Evolutionary conservation across 2,888 invertebrate genomes (phyloP).

Genomic region (Asteroscopus sphinx): DNA sequence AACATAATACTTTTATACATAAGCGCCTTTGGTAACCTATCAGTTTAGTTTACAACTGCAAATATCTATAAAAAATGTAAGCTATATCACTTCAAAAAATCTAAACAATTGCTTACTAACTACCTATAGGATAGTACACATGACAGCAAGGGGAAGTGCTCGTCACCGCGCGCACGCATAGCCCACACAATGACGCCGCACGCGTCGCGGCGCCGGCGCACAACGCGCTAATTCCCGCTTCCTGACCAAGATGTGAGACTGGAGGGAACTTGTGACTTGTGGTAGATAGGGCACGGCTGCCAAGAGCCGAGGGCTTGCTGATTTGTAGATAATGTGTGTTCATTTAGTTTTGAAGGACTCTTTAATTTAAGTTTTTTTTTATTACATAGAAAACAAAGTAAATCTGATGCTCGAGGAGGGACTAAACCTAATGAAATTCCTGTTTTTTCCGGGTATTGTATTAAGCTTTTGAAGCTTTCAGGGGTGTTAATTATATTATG

Average conservation of each 20-base stretch:
- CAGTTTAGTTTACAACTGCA: no score
- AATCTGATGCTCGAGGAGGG: no score
- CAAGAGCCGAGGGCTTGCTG: slow-evolving; percentile 32
- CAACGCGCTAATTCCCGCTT: slow-evolving; percentile 68
- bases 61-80: no score
- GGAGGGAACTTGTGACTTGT: slow-evolving; percentile 50
- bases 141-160: slow-evolving; percentile 54
- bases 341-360: slow-evolving; percentile 24
- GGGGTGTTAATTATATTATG: no score
- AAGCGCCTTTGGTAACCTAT: no score
- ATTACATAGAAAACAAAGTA: neutral
- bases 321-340: slow-evolving; percentile 48
- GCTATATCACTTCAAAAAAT: neutral
- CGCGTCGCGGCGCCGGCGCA: slow-evolving; percentile 60
- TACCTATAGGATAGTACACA: slow-evolving; percentile 29
- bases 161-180: slow-evolving; percentile 45
- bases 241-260: slow-evolving; percentile 57
- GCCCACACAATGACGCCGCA: slow-evolving; percentile 60
- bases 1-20: no score
- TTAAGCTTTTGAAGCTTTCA: no score
- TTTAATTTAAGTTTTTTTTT: slow-evolving; percentile 1
- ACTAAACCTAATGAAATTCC: no score
- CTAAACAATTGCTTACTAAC: slow-evolving; percentile 41
- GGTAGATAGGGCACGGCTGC: slow-evolving; percentile 65
- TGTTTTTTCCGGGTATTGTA: no score